Evolutionary conservation across 2,113 vertebrate genomes (phyloP), one percentile per base, ranked within the genome.

Genomic region (Halichoeres trimaculatus): DNA sequence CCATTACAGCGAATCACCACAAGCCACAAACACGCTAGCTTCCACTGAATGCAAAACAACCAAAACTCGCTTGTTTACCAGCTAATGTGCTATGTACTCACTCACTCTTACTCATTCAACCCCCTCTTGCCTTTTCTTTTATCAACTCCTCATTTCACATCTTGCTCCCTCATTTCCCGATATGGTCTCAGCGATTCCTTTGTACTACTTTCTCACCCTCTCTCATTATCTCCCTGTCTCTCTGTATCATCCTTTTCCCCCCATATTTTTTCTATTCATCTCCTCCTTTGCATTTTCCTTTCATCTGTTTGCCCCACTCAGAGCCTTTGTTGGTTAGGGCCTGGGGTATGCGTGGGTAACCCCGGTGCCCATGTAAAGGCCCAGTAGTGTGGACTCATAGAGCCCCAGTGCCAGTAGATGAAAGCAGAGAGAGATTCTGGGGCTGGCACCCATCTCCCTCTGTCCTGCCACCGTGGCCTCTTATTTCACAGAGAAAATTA

Each of bases 401-500:
- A 87, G 86, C 83, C 83, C 85, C 78, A 83, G 82, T 90, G 90
- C 86, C 87, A 90, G 86, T 43, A 91, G 90, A 94, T 93, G 91
- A 94, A 93, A 94, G 92, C 73, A 59, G 78, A 78, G 82, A 70
- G 84, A 85, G 85, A 87, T 91, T 91, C 80, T 90, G 85, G 89
- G 85, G 89, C 92, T 93, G 92, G 91, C 93, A 91, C 90, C 87
- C 93, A 93, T 93, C 90, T 92, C 81, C 86, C 51, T 91, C 84
- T 93, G 88, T 93, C 91, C 89, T 91, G 85, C 86, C 87, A 88
- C 77, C 56, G 60, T 78, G 86, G 91, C 88, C 93, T 95, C 92
- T 94, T 93, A 95, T 93, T 94, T 93, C 85, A 87, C 84, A 72
- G 88, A 90, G 92, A 91, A 94, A 94, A 95, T 95, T 92, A 94